Percentiles rank a stretch among this genome's conserved stretches.
Conservation (phyloP, 2,888 invertebrate species). For the Choristoneura rosaceana region DNA sequence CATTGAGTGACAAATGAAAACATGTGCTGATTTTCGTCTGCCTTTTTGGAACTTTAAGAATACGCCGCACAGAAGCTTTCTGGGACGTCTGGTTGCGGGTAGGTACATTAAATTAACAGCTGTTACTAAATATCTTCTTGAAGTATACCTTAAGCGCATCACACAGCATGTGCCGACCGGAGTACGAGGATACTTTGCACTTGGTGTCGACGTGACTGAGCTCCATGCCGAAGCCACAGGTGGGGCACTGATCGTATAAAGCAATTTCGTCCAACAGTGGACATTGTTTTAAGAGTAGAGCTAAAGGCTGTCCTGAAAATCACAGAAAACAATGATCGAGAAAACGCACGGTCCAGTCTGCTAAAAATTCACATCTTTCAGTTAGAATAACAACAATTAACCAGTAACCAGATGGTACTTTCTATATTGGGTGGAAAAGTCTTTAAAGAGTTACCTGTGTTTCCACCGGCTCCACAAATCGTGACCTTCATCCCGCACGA, state of each 20-base stretch:
- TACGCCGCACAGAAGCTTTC: too few species aligned
- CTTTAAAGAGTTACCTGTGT: conserved; percentile 67
- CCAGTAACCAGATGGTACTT: neutral
- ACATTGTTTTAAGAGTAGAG: conserved; percentile 77
- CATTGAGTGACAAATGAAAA: too few species aligned
- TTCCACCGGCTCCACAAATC: conserved; percentile 82
- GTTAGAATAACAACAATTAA: neutral
- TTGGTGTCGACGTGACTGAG: conserved; percentile 80
- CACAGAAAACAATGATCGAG: neutral
- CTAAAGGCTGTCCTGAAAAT: conserved; percentile 72
- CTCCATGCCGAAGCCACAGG: conserved; percentile 79
- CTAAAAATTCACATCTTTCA: too few species aligned
- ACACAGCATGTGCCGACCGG: conserved; percentile 74
- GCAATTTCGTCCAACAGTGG: conserved; percentile 79
- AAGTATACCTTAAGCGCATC: conserved; percentile 69
- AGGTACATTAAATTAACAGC: too few species aligned
- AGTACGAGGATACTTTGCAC: conserved; percentile 74
- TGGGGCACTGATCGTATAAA: conserved; percentile 70
- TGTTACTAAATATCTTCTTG: neutral
- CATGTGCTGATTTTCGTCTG: too few species aligned
- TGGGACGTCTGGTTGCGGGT: too few species aligned
- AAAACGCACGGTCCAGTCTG: neutral
- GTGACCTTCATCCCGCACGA: conserved; percentile 83
- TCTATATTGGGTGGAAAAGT: neutral
- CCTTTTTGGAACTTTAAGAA: too few species aligned